Conservation (phyloP, 2,113 vertebrate genomes). For the Pygoscelis antarcticus region DNA sequence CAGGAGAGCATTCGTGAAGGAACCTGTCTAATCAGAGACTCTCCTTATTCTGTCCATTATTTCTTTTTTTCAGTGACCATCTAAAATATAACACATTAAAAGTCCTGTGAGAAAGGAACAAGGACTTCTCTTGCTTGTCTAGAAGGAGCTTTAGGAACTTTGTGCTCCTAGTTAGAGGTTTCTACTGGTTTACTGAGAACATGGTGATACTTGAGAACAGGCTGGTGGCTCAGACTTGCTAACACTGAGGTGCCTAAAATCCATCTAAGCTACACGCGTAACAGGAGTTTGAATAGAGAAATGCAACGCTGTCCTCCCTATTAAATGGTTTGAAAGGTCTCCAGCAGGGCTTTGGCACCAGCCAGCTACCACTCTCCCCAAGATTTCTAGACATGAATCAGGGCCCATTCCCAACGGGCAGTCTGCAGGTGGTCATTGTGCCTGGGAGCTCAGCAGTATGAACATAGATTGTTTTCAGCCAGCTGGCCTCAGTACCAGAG, state of each 20-base stretch:
- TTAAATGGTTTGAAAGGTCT: neutral
- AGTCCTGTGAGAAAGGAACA: neutral
- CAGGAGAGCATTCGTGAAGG: neutral
- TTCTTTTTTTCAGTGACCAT: neutral
- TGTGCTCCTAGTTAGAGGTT: neutral
- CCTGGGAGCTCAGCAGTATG: neutral
- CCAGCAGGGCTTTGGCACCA: neutral
- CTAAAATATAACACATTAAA: neutral
- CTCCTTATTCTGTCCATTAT: neutral
- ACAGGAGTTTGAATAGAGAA: neutral
- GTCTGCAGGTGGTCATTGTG: neutral
- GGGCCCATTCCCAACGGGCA: neutral
- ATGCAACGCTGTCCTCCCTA: neutral
- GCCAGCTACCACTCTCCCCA: neutral
- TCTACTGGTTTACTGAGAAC: neutral
- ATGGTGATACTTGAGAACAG: neutral
- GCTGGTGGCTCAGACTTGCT: neutral
- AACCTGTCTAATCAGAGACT: neutral
- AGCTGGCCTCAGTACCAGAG: neutral
- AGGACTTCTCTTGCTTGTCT: neutral
- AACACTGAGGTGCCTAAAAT: neutral
- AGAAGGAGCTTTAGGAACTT: neutral
- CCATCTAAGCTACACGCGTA: neutral
- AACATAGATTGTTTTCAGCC: neutral
- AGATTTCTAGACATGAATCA: neutral